Conservation (phyloP, 2,797 vertebrate genomes). For the Sciurus vulgaris region DNA sequence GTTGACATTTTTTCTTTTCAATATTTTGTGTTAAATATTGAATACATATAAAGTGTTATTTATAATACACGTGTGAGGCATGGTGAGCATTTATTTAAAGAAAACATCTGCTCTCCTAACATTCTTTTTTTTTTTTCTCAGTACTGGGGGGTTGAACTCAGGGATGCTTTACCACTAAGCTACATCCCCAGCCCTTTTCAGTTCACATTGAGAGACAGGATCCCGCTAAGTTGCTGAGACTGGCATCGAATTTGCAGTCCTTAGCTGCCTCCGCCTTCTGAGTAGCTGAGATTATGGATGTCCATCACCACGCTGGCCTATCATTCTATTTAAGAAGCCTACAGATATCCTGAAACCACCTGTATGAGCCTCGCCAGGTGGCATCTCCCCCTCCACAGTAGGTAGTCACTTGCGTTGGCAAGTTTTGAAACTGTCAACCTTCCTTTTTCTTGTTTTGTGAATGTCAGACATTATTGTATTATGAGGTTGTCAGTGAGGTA, state of each 20-base stretch:
- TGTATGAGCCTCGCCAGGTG: no score
- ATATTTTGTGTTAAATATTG: slow-evolving; percentile 38
- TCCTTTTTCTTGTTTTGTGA: background rate
- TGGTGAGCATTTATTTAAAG: background rate
- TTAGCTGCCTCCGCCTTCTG: no score
- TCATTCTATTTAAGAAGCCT: background rate
- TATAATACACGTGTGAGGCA: background rate
- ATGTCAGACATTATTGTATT: background rate
- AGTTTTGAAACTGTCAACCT: background rate
- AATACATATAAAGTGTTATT: background rate
- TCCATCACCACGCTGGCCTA: background rate
- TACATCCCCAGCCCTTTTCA: no score
- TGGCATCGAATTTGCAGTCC: no score
- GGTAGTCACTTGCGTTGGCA: background rate
- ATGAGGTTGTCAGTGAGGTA: background rate
- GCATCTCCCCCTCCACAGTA: background rate
- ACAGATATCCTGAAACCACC: background rate
- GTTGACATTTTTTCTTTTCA: background rate
- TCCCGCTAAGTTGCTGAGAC: no score
- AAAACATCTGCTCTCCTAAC: background rate
- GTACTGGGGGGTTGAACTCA: no score
- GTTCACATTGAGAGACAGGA: no score
- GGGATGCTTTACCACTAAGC: no score
- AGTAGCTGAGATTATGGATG: no score
- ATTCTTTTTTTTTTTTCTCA: background rate